phyloP scores from a whole-genome alignment of 2,888 invertebrate species.

The Elegia similella region DNA sequence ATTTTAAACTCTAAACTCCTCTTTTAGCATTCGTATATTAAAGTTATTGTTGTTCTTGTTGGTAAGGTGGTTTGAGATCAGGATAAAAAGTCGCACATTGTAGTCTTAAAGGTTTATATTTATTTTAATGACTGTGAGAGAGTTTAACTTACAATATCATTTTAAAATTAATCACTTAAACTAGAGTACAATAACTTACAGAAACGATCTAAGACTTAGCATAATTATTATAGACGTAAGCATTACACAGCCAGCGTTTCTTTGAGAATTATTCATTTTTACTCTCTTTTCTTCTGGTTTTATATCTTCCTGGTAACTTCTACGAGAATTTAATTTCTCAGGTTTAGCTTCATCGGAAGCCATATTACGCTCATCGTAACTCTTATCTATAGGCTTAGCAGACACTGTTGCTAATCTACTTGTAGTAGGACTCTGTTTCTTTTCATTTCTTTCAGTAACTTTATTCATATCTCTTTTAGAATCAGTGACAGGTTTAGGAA shows the following conservation, averaged over 20 bases:
- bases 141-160: constrained; percentile 40
- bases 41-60: no score
- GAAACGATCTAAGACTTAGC: constrained; percentile 43
- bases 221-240: constrained; percentile 36
- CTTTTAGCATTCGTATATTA: no score
- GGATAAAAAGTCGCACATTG: background rate
- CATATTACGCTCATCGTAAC: constrained; percentile 55
- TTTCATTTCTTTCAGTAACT: constrained; percentile 34
- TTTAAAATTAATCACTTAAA: constrained; percentile 30
- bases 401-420: constrained; percentile 67
- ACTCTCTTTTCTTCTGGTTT: constrained; percentile 28
- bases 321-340: constrained; percentile 58
- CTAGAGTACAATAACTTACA: constrained; percentile 25
- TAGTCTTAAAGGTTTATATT: constrained; percentile 42
- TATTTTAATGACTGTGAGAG: constrained; percentile 74
- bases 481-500: constrained; percentile 23
- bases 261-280: constrained; percentile 37
- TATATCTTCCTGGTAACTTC: constrained; percentile 50
- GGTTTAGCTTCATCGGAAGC: constrained; percentile 69
- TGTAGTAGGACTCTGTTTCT: constrained; percentile 44
- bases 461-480: constrained; percentile 23
- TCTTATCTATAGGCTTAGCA: constrained; percentile 55
- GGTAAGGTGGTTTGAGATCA: background rate
- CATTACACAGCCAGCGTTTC: constrained; percentile 36
- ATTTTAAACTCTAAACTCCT: no score